Percentiles rank a stretch among this genome's conserved stretches.
These are phyloP conservation scores for Graptemys geographica DNA, from an alignment of 2,797 vertebrate genomes.

Conservation along the genomic window DNA sequence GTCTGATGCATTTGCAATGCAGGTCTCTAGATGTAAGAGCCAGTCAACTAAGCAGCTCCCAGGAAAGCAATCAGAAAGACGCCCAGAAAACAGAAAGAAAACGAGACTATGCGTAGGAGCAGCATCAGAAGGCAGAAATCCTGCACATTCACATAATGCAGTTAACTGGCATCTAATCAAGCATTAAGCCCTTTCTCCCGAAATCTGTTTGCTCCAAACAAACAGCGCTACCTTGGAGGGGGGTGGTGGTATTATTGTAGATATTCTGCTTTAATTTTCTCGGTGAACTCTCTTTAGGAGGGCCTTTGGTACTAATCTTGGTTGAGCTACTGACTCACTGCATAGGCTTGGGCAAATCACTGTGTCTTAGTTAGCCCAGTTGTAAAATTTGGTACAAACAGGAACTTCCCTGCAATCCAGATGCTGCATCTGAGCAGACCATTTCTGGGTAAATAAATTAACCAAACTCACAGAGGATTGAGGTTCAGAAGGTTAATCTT, in stretches of 20 bases:
- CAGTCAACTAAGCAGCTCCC: neutral
- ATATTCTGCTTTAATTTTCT: neutral
- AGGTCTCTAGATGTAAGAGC: neutral
- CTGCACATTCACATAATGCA: neutral
- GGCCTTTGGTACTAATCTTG: neutral
- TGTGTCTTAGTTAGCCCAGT: neutral
- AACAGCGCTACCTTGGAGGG: neutral
- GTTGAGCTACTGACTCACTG: neutral
- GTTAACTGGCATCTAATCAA: neutral
- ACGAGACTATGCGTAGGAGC: neutral
- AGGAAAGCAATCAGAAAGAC: neutral
- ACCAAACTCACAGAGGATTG: slow-evolving; percentile 31
- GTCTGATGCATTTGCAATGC: rapidly evolving
- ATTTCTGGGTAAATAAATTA: slow-evolving; percentile 17
- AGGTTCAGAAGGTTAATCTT: neutral
- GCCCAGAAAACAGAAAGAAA: neutral
- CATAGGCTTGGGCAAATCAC: neutral
- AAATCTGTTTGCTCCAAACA: neutral
- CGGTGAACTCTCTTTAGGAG: neutral
- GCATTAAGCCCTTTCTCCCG: neutral
- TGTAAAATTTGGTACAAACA: neutral
- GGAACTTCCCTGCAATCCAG: neutral
- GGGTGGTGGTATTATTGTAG: neutral
- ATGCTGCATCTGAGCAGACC: neutral
- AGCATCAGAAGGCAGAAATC: neutral